Base-by-base conservation (phyloP, 2,888 invertebrate genomes). In the Tuberolachnus salignus region DNA sequence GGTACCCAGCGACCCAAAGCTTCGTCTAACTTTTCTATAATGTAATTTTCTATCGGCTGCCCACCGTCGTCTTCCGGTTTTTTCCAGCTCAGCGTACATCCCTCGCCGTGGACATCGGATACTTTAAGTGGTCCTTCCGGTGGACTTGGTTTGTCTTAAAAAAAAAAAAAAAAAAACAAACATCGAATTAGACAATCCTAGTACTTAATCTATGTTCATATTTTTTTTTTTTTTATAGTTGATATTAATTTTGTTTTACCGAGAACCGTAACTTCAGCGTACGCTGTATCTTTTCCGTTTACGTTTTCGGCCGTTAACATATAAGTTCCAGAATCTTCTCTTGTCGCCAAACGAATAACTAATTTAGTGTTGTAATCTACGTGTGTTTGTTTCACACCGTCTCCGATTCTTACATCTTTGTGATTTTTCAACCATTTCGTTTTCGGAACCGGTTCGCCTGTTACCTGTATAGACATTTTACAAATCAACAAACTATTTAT, bases 11-110 rank as follows among this genome's bases (percentile, higher is more conserved):
- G 89, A 34, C 88, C 87, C 1, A 93, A 92, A 57, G 92, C 91
- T 86, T 95, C 95, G 85, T 97, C 97, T 90, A 97, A 92, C 84
- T 96, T 95, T 85, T 99, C 99, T 81, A 99, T 93, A 11, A 97
- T 88, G 86, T 99, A 99, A 83, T 92, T 93, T 81, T 95, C 96
- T 83, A 98, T 90, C 3, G 97, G 96, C 84, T 93, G 92, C 0
- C 97, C 97, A 19, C 98, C 98, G 85, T 98, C 97, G 86, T 97
- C 97, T 59, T 93, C 90, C 0, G 98, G 97, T 82, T 95, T 93
- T 84, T 92, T 93, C 98, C 98, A 98, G 13, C 91, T 90, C 0
- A 98, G 88, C 81, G 92, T 94, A 83, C 94, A 95, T 11, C 95
- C 94, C 84, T 97, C 92, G 0, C 94, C 94, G 86, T 92, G 93